phyloP scores from a whole-genome alignment of 2,888 invertebrate species.

The Perizoma flavofasciatum region DNA sequence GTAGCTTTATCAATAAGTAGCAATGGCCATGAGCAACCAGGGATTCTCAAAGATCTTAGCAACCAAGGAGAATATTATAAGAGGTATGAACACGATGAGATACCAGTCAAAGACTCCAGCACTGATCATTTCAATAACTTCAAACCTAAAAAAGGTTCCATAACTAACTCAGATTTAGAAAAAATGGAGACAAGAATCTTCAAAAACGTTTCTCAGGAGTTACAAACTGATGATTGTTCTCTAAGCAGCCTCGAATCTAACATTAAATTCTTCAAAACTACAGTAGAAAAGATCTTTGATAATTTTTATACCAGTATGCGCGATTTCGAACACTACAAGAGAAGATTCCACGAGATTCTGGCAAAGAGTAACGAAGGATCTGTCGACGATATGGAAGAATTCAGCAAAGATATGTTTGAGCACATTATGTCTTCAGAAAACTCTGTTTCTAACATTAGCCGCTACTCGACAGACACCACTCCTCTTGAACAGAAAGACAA shows the following conservation, averaged over 20 bases:
- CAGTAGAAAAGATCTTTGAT: constrained; percentile 69
- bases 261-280: constrained; percentile 66
- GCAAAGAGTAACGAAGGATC: constrained; percentile 58
- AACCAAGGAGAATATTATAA: constrained; percentile 59
- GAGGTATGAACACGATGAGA: constrained; percentile 63
- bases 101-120: constrained; percentile 62
- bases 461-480: constrained; percentile 14
- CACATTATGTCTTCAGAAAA: constrained; percentile 64
- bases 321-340: constrained; percentile 68
- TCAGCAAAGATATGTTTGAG: constrained; percentile 70
- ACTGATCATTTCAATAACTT: constrained; percentile 21
- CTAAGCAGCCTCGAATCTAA: constrained; percentile 61
- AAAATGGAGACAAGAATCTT: constrained; percentile 61
- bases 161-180: constrained; percentile 64
- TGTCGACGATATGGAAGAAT: constrained; percentile 66
- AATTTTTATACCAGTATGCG: constrained; percentile 64
- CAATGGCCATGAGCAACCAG: not conserved
- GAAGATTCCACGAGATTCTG: constrained; percentile 66
- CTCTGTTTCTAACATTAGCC: constrained; percentile 39
- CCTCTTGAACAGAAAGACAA: constrained; percentile 16
- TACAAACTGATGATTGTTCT: constrained; percentile 55
- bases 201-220: constrained; percentile 59
- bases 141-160: constrained; percentile 34
- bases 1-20: constrained; percentile 7
- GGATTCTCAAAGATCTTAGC: not conserved